Evolutionary conservation across 2,888 invertebrate species (phyloP).

Genomic region (Harpalus rufipes): DNA sequence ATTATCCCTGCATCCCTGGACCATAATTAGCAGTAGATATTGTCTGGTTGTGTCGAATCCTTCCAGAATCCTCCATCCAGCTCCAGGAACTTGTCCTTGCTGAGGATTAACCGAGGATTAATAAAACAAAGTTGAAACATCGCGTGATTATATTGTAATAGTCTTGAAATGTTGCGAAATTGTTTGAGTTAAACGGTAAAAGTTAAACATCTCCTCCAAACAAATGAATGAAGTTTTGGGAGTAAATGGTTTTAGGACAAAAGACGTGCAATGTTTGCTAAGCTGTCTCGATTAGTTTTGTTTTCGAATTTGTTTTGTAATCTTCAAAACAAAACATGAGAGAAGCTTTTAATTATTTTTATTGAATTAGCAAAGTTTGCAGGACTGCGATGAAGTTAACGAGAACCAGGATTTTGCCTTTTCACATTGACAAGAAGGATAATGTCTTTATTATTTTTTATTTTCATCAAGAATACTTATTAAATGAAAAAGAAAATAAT

Average conservation of each 20-base stretch:
- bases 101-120: slow-evolving; percentile 21
- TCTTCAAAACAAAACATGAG: slow-evolving; percentile 31
- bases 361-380: not conserved
- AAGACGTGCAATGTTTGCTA: slow-evolving; percentile 46
- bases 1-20: slow-evolving; percentile 37
- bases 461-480: not conserved
- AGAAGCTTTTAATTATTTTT: slow-evolving; percentile 30
- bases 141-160: slow-evolving; percentile 49
- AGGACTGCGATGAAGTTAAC: not conserved
- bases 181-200: slow-evolving; percentile 42
- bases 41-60: not conserved
- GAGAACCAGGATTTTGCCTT: not conserved
- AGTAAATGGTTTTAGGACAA: slow-evolving; percentile 39
- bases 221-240: slow-evolving; percentile 47
- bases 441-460: not conserved
- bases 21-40: slow-evolving; percentile 33
- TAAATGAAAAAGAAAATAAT: not conserved
- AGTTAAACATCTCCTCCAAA: slow-evolving; percentile 51
- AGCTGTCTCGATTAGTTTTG: slow-evolving; percentile 46
- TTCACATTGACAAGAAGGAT: not conserved
- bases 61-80: slow-evolving; percentile 8
- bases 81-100: slow-evolving; percentile 29
- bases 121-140: slow-evolving; percentile 53
- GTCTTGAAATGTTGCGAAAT: slow-evolving; percentile 41
- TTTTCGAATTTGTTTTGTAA: slow-evolving; percentile 46